Percentiles rank a stretch among this genome's conserved stretches.
These are phyloP conservation scores for Nemapogon koenigi DNA, from an alignment of 2,888 invertebrate genomes.

Conservation along the genomic window DNA sequence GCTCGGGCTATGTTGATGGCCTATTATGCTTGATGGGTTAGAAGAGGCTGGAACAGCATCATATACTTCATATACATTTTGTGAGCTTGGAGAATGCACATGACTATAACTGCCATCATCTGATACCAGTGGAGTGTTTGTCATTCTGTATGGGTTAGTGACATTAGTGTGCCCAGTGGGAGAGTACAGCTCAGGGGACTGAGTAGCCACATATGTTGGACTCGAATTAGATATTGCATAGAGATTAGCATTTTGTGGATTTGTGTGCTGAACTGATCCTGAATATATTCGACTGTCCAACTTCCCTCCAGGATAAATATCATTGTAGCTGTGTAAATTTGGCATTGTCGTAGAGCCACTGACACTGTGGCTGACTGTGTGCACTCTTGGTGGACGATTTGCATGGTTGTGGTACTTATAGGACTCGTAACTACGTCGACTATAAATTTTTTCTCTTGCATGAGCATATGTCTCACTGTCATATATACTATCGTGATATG, in stretches of 20 bases:
- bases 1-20: constrained; percentile 47
- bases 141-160: constrained; percentile 58
- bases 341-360: constrained; percentile 54
- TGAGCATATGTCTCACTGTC: constrained; percentile 40
- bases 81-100: constrained; percentile 47
- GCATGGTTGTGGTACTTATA: constrained; percentile 49
- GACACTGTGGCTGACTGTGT: constrained; percentile 53
- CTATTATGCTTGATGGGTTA: constrained; percentile 42
- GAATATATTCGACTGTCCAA: constrained; percentile 39
- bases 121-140: constrained; percentile 52
- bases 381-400: constrained; percentile 41
- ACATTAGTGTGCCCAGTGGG: constrained; percentile 57
- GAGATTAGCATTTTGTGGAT: constrained; percentile 42
- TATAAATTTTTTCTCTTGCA: constrained; percentile 50
- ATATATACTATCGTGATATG: constrained; percentile 47
- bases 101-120: constrained; percentile 57
- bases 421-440: constrained; percentile 44
- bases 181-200: constrained; percentile 54
- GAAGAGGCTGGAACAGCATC: constrained; percentile 47
- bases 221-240: constrained; percentile 42
- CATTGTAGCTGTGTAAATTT: constrained; percentile 46
- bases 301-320: constrained; percentile 30
- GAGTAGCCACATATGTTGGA: constrained; percentile 51
- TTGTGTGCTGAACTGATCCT: constrained; percentile 31
- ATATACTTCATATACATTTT: constrained; percentile 57